Evolutionary conservation across 2,797 vertebrate genomes (phyloP), one percentile per base, ranked within the genome.

Genomic region (Psittacula derbiana): DNA sequence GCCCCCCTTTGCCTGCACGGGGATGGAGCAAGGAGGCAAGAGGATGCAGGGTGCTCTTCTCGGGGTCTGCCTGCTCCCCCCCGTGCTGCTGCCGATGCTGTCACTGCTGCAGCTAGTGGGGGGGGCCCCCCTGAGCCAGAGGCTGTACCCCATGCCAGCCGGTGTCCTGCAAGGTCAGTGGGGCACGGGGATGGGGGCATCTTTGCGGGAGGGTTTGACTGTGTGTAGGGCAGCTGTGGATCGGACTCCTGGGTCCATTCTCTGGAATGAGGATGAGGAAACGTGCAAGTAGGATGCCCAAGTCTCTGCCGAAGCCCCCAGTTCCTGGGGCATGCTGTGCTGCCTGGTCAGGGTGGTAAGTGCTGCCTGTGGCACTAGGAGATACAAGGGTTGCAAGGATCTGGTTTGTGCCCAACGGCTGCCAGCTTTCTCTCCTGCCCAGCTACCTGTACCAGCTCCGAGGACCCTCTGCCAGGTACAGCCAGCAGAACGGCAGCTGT

Each of bases 131-230:
- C 31, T 98, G 55, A 96, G 96, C 85, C 98, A 98, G 97, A 98
- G 98, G 93, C 98, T 98, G 80, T 99, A 99, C 98, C 98, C 97
- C 96, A 98, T 99, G 98, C 98, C 99, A 13, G 98, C 98, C 90
- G 97, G 96, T 64, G 91, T 98, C 33, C 97, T 99, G 46, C 98
- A 98, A 99, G 99, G 99, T 99, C 95, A 96, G 97, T 94, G 80
- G 55, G 72, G 52, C 62, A 17, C 1, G 10, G 57, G 90, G 71
- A 58, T 0, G 33, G 78, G 89, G 41, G 25, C 8, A 10, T 43
- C 53, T 72, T 65, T 78, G 38, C 0, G 53, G 88, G 66, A 43
- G 60, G 62, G 36, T 73, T 72, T 67, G 70, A 30, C 53, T 69
- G 73, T 2, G 14, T 28, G 18, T 0, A 4, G 47, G 65, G 25